Percentiles rank a stretch among this genome's conserved stretches.
These are phyloP conservation scores for Beaufortia kweichowensis DNA, from an alignment of 2,113 vertebrate genomes.

Conservation along the genomic window DNA sequence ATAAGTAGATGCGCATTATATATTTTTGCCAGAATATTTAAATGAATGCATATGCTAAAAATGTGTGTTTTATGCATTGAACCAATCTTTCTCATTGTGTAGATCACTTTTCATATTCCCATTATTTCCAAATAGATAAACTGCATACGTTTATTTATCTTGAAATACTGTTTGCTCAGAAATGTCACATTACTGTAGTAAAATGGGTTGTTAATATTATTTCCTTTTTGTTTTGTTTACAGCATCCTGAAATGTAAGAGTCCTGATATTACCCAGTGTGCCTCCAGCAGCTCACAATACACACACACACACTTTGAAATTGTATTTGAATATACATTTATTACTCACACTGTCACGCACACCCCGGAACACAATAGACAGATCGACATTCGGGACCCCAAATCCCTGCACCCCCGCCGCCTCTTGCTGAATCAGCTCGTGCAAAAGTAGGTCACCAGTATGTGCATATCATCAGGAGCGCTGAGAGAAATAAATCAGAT, in stretches of 20 bases:
- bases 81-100: background rate
- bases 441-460: background rate
- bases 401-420: constrained; percentile 8
- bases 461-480: background rate
- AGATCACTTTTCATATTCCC: background rate
- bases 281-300: background rate
- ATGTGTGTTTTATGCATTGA: too few species aligned
- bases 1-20: too few species aligned
- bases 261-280: background rate
- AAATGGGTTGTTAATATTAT: background rate
- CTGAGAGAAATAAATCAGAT: constrained; percentile 25
- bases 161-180: background rate
- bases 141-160: background rate
- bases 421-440: constrained; percentile 25
- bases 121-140: background rate
- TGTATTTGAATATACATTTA: background rate
- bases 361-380: background rate
- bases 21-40: too few species aligned
- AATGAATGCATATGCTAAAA: too few species aligned
- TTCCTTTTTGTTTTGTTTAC: background rate
- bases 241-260: background rate
- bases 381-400: background rate
- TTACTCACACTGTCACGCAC: background rate
- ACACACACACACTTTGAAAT: background rate
- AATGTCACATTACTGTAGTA: background rate